Evolutionary conservation across 2,113 vertebrate species (phyloP), one percentile per base, ranked within the genome.

Genomic region (Caranx melampygus): DNA sequence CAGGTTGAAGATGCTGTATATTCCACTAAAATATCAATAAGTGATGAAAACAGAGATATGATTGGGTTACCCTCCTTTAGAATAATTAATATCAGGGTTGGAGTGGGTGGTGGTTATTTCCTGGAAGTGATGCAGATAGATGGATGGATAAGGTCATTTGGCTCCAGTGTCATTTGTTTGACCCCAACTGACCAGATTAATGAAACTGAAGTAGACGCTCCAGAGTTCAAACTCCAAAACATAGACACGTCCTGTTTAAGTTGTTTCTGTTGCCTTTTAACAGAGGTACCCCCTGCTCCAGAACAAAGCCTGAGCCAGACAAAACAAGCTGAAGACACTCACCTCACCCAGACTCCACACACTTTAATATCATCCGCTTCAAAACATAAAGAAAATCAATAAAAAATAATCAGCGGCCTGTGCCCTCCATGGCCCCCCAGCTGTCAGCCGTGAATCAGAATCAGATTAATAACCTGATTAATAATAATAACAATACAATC

Each of bases 321-420:
- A 94, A 94, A 95, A 93, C 93, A 95, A 94, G 93, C 94, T 90
- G 75, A 37, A 72, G 64, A 72, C 84, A 83, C 90, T 92, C 92
- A 91, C 87, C 75, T 79, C 44, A 54, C 80, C 45, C 80, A 75
- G 67, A 77, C 78, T 69, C 62, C 87, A 57, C 11, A 89, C 84
- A 94, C 84, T 94, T 93, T 94, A 82, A 88, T 82, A 84, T 82
- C 61, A 63, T 75, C 89, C 11, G 44, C 82, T 51, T 79, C 40
- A 72, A 78, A 85, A 80, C 89, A 92, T 94, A 68, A 75, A 82
- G 87, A 81, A 90, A 92, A 94, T 94, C 92, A 90, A 94, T 94
- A 90, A 79, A 84, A 90, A 83, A 88, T 88, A 92, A 93, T 91
- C 89, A 74, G 81, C 11, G 14, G n/a, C 49, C 47, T n/a, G 58